Base-by-base conservation (phyloP, 2,888 invertebrate genomes). In the Trachelus troglodyta region DNA sequence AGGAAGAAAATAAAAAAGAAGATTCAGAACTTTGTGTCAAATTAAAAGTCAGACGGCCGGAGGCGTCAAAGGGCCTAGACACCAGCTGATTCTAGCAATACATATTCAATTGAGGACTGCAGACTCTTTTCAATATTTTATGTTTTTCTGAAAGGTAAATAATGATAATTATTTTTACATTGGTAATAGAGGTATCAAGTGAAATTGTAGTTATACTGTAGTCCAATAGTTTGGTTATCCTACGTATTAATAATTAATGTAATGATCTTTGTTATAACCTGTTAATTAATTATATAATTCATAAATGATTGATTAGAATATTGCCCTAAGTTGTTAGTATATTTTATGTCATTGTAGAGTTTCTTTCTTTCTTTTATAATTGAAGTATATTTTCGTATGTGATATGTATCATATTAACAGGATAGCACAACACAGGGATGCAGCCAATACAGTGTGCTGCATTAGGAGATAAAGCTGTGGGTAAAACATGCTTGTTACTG, bases 381-480 rank as follows among this genome's bases (percentile, higher is more conserved):
- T 23, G 23, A 56, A 56, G 1, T 23, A 23, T 0, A 23, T 56
- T 56, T 56, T 23, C 1, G 23, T 56, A 23, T 23, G 23, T 9
- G 56, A 56, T 23, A 56, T 56, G 56, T 56, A 34, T 71, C 73
- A 12, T 80, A 68, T 75, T 76, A 35, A 73, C 78, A 80, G 76
- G 76, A 69, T 74, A 79, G 76, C 69, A 69, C 37, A 76, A 68
- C 71, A 73, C 56, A 74, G 85, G 84, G 86, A 98, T 98, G 98
- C 98, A 98, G 94, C 98, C 98, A 85, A 98, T 98, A 92, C 98
- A 98, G 93, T 98, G 98, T 94, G 98, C 98, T 85, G 98, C 98
- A 83, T 98, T 98, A 81, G 98, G 98, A 34, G 98, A 98, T 92
- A 98, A 98, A 89, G 98, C 98, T 74, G 98, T 98, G 81, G 98